Conservation (phyloP, 2,113 vertebrate genomes). For the Indicator indicator region DNA sequence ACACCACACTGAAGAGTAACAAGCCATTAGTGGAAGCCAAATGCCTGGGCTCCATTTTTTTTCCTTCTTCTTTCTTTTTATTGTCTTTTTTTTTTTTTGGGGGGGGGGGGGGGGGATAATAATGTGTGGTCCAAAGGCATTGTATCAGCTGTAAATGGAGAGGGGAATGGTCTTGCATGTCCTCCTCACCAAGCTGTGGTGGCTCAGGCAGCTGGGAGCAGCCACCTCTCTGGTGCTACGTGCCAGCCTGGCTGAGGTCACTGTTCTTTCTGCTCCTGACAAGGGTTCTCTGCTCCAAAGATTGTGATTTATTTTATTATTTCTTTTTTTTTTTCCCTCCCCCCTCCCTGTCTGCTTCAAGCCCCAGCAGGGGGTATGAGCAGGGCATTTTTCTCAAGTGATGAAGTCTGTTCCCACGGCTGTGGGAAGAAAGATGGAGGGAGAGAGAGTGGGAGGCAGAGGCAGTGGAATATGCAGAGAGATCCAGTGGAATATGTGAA, state of each 20-base stretch:
- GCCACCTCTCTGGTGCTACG: conserved; percentile 16
- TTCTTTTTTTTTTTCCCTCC: no score
- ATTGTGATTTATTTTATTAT: not conserved
- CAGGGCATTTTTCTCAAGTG: conserved; percentile 68
- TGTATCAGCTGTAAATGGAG: conserved; percentile 60
- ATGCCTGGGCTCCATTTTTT: not conserved
- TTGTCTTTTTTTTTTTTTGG: not conserved
- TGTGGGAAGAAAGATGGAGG: conserved; percentile 38
- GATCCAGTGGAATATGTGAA: not conserved
- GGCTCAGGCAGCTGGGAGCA: conserved; percentile 12
- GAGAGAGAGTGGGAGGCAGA: conserved; percentile 25
- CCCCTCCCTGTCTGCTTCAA: conserved; percentile 24
- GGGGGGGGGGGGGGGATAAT: no score
- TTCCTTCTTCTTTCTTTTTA: no score
- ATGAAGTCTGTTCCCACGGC: conserved; percentile 68
- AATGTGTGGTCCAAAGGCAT: conserved; percentile 62
- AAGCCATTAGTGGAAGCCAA: conserved; percentile 55
- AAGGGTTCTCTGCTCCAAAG: conserved; percentile 65
- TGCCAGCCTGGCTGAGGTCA: conserved; percentile 53
- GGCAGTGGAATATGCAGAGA: not conserved
- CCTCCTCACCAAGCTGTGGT: conserved; percentile 12
- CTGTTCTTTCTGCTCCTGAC: conserved; percentile 62
- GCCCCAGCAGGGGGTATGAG: conserved; percentile 54
- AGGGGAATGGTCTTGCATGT: conserved; percentile 66
- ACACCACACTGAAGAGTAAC: conserved; percentile 33